Evolutionary conservation across 2,797 vertebrate genomes (phyloP).

Genomic region (Gymnothorax javanicus): DNA sequence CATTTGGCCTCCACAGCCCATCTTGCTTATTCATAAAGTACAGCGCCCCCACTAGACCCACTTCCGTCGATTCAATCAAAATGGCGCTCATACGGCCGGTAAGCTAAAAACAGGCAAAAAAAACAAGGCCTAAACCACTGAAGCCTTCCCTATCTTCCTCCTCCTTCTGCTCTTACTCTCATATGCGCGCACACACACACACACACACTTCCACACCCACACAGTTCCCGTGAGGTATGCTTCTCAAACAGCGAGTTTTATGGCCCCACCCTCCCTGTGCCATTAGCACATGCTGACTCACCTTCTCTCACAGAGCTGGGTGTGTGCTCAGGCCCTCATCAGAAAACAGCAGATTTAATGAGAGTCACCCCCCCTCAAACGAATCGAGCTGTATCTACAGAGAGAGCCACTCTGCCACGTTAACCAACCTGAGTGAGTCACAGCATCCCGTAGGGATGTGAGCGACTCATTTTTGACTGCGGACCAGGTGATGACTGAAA

Average conservation of each 20-base stretch:
- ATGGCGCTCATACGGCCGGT: too few species aligned
- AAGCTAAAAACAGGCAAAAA: too few species aligned
- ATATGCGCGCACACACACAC: not conserved
- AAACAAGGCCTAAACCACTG: too few species aligned
- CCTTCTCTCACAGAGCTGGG: not conserved
- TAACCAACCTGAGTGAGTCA: not conserved
- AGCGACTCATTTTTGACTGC: too few species aligned
- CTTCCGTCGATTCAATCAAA: too few species aligned
- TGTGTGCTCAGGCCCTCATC: not conserved
- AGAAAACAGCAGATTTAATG: not conserved
- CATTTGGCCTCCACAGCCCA: too few species aligned
- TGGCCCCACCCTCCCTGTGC: not conserved
- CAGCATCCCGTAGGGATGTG: too few species aligned
- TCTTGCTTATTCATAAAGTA: too few species aligned
- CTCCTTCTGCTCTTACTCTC: not conserved
- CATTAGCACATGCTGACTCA: not conserved
- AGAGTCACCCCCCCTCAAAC: not conserved
- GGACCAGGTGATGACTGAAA: too few species aligned
- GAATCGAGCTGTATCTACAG: not conserved
- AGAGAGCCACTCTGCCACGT: not conserved
- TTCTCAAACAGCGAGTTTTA: slow-evolving; percentile 3
- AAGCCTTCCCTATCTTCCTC: not conserved
- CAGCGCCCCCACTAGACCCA: too few species aligned
- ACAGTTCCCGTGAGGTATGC: not conserved
- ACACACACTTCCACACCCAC: not conserved